These are phyloP conservation scores for Cyphomyrmex costatus DNA, from an alignment of 1,140 invertebrate genomes.

Conservation along the genomic window DNA sequence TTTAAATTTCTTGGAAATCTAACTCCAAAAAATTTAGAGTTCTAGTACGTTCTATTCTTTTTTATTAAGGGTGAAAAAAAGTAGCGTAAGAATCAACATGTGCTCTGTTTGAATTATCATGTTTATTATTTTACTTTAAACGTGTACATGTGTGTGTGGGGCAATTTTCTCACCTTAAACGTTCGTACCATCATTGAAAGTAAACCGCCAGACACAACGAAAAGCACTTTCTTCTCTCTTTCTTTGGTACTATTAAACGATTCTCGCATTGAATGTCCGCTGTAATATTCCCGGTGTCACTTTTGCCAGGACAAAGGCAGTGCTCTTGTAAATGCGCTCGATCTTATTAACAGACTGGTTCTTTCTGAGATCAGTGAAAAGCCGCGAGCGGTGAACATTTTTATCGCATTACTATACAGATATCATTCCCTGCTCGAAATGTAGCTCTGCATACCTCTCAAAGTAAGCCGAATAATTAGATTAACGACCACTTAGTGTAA, in stretches of 20 bases:
- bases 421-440: conserved; percentile 35
- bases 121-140: no score
- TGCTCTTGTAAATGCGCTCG: conserved; percentile 67
- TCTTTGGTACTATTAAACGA: conserved; percentile 68
- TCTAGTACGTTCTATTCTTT: conserved; percentile 54
- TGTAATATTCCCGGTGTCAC: conserved; percentile 67
- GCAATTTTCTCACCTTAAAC: conserved; percentile 72
- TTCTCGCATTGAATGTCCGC: conserved; percentile 62
- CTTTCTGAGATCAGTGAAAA: conserved; percentile 22
- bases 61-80: conserved; percentile 22
- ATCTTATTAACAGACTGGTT: conserved; percentile 72
- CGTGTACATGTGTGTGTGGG: no score
- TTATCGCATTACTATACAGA: conserved; percentile 69
- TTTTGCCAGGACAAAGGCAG: conserved; percentile 56
- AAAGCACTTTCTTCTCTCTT: neutral
- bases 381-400: conserved; percentile 58
- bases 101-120: no score
- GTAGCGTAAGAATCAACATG: conserved; percentile 46
- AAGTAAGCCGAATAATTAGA: conserved; percentile 73
- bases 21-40: no score
- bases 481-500: conserved; percentile 69
- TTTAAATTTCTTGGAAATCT: no score
- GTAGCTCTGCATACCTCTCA: conserved; percentile 59
- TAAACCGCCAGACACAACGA: conserved; percentile 37
- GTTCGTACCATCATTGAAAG: conserved; percentile 49